Percentiles rank a stretch among this genome's conserved stretches.
Conservation (phyloP, 1,140 invertebrate genomes). For the Aphidius gifuensis region DNA sequence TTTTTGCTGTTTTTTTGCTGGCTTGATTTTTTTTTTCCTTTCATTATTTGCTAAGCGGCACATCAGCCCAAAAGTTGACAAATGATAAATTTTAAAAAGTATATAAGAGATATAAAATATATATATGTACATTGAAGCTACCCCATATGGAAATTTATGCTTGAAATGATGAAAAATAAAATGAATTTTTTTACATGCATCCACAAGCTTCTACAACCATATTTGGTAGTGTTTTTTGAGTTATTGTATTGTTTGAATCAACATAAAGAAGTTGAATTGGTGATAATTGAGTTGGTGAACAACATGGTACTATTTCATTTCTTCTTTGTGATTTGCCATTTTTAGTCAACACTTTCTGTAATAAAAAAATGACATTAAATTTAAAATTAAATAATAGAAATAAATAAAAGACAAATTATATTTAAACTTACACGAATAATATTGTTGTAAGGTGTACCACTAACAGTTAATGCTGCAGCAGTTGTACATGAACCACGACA, state of each 20-base stretch:
- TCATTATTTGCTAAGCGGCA: slow-evolving; percentile 1
- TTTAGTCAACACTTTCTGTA: slow-evolving; percentile 57
- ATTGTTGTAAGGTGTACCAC: slow-evolving; percentile 66
- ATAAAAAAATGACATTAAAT: slow-evolving; percentile 37
- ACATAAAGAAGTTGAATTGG: slow-evolving; percentile 72
- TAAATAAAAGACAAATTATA: not conserved
- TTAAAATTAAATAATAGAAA: not conserved
- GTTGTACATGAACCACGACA: slow-evolving; percentile 75
- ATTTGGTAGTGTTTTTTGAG: slow-evolving; percentile 73
- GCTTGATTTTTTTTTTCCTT: not conserved
- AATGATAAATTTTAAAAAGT: slow-evolving; percentile 8
- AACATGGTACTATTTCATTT: slow-evolving; percentile 69
- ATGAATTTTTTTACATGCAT: slow-evolving; percentile 63
- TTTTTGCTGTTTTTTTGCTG: not conserved
- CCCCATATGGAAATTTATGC: slow-evolving; percentile 6
- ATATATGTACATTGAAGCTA: not conserved
- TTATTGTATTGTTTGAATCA: slow-evolving; percentile 70
- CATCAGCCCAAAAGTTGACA: not conserved
- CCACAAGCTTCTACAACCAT: slow-evolving; percentile 82
- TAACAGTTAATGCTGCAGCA: slow-evolving; percentile 65
- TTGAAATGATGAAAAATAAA: slow-evolving; percentile 4
- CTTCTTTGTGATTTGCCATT: slow-evolving; percentile 39
- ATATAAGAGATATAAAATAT: not conserved
- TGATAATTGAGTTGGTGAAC: slow-evolving; percentile 72
- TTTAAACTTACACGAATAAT: slow-evolving; percentile 64